Evolutionary conservation across 2,113 vertebrate genomes (phyloP), one percentile per base, ranked within the genome.

Genomic region (Ailuropoda melanoleuca): DNA sequence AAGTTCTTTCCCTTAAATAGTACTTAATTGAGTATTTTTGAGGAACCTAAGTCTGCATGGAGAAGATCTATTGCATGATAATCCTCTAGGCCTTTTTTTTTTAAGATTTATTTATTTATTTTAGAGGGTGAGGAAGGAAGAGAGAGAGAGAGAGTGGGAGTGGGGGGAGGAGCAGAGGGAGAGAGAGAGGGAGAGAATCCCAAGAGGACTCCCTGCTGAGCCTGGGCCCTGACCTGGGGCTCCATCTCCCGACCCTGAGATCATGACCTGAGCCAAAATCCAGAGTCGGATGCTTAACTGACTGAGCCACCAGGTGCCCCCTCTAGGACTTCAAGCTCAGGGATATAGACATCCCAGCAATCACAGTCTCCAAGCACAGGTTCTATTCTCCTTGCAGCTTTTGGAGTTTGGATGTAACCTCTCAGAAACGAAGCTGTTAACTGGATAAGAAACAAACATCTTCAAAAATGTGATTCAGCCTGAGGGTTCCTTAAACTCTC

Each of bases 361-460:
- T 55, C 48, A 39, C 0, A 75, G 60, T 75, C 17, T 88, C 39
- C 0, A 3, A 21, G 4, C 3, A 17, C 50, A 66, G 26, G 12
- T 29, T 92, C 68, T 77, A 9, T 15, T 88, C 37, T 72, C 17
- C 24, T 56, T 17, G 31, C 48, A 95, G 88, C 80, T 83, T 48
- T 77, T 66, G 39, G 39, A 39, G 23, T 68, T 87, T 64, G 50
- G 48, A 55, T 96, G 9, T 93, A 26, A 93, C 46, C 29, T 34
- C 34, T 58, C 87, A 55, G 84, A 82, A 95, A 53, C 10, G 31
- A 88, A 94, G 70, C 78, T 43, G 58, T 53, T 68, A 90, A 19
- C 64, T 74, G 82, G 46, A 84, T 82, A 81, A 93, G 46, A 93
- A 96, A 56, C 48, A 90, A 91, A 86, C 43, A 87, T 24, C 50